A percentile compares a stretch with the other conserved stretches of the same genome.
These are phyloP conservation scores for Corythoichthys intestinalis DNA, from an alignment of 2,113 vertebrate species.

Conservation along the genomic window DNA sequence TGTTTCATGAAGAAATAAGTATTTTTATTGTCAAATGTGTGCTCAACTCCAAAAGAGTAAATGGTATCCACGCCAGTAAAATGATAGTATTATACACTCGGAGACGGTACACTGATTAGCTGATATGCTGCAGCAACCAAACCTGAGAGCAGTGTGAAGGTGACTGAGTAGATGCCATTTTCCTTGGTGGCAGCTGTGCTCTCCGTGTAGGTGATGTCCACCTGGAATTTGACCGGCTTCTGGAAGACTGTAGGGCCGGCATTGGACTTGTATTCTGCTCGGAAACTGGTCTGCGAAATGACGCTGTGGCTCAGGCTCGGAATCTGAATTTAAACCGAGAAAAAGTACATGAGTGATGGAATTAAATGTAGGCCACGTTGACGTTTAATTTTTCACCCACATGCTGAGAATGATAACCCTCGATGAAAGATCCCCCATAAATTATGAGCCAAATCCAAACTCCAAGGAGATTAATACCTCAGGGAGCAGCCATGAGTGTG, in stretches of 20 bases:
- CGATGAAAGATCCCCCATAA: conserved; percentile 56
- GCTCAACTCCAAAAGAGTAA: neutral
- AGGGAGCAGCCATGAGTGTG: conserved; percentile 49
- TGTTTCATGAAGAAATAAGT: neutral
- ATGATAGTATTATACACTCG: neutral
- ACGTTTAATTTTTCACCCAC: conserved; percentile 30
- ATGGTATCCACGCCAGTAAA: neutral
- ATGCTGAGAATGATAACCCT: conserved; percentile 17
- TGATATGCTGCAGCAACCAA: conserved; percentile 25
- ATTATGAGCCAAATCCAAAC: conserved; percentile 38
- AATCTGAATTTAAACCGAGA: conserved; percentile 67
- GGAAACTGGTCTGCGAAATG: conserved; percentile 97
- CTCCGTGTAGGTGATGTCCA: conserved; percentile 98
- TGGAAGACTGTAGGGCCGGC: conserved; percentile 97
- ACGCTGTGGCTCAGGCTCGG: conserved; percentile 99
- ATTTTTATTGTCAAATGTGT: neutral
- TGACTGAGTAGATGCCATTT: conserved; percentile 97
- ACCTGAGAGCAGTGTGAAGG: conserved; percentile 98
- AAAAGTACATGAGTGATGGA: conserved; percentile 30
- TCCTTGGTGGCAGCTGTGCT: conserved; percentile 90
- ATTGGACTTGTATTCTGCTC: conserved; percentile 96
- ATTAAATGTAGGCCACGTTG: conserved; percentile 28
- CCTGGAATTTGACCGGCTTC: conserved; percentile 98
- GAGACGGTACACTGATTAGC: neutral
- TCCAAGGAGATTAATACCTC: conserved; percentile 55